Base-by-base conservation (phyloP, 2,797 vertebrate genomes). In the Holocentrus rufus region DNA sequence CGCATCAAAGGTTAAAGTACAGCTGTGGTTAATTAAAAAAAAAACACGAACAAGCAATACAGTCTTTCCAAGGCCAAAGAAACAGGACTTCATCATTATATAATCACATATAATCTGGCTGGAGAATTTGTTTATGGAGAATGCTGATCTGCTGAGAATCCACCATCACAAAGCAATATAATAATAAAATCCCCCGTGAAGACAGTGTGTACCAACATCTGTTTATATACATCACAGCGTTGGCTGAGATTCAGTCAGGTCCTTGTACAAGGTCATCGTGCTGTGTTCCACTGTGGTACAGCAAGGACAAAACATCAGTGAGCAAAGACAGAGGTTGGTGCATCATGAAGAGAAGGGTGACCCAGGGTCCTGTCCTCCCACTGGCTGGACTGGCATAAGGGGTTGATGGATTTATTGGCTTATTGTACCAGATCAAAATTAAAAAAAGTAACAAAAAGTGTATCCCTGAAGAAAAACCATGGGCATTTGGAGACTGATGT, bases 221-320 rank as follows among this genome's bases (percentile, higher is more conserved):
- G 47, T 50, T 22, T 50, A 20, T 50, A 46, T 58, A 65, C 50
- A 64, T 64, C 27, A 59, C 50, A 54, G 39, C 27, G 49, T 57
- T 63, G 23, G 34, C 54, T 55, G 34, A 22, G 63, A 65, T 34
- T 61, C 17, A 61, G 31, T 58, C 54, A 55, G 39, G 59, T 65
- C 62, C 44, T 13, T 47, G 49, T 9, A 58, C 78, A 83, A 65
- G 65, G 36, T 60, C 61, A 23, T 14, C 4, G 15, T 34, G 57
- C 47, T 64, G 36, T 71, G 61, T 20, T 23, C 44, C 15, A 66
- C 14, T 22, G 22, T 34, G 17, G 23, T 47, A 60, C 7, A 7
- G 27, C 22, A 22, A 36, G 31, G 57, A 22, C 31, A 59, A 39
- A 57, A 17, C 25, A 34, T 18, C 52, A n/a, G 47, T 8, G n/a